Evolutionary conservation across 2,797 vertebrate genomes (phyloP).

Genomic region (Harpagifer antarcticus): DNA sequence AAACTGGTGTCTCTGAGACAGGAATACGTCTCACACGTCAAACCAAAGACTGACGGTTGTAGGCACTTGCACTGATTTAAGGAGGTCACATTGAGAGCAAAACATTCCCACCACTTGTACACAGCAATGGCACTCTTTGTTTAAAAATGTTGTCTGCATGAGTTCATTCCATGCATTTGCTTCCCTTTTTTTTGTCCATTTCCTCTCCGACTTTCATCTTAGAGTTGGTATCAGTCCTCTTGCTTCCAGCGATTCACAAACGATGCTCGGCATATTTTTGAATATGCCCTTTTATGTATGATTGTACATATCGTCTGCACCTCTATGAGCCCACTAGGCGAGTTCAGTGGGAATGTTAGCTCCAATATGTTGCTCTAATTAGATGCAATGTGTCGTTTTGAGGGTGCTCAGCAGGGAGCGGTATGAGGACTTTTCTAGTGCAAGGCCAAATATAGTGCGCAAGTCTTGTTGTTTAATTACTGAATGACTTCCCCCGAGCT

Average conservation of each 20-base stretch:
- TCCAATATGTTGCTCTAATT: slow-evolving; percentile 60
- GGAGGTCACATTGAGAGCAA: slow-evolving; percentile 30
- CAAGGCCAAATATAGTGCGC: slow-evolving; percentile 42
- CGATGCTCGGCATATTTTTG: slow-evolving; percentile 37
- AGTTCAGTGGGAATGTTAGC: slow-evolving; percentile 26
- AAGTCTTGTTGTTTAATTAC: slow-evolving; percentile 68
- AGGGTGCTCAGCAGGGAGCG: slow-evolving; percentile 46
- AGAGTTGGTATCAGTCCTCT: slow-evolving; percentile 20
- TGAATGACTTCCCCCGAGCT: slow-evolving; percentile 53
- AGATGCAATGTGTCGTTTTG: slow-evolving; percentile 49
- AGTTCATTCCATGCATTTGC: slow-evolving; percentile 1
- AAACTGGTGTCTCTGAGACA: background rate
- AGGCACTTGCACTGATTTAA: slow-evolving; percentile 20
- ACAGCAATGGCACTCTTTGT: slow-evolving; percentile 12
- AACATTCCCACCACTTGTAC: slow-evolving; percentile 24
- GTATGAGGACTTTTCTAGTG: slow-evolving; percentile 35
- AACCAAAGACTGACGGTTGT: slow-evolving; percentile 15
- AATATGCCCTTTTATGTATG: slow-evolving; percentile 47
- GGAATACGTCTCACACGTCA: background rate
- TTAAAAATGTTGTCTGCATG: slow-evolving; percentile 9
- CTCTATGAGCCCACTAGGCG: slow-evolving; percentile 38
- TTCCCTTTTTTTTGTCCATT: slow-evolving; percentile 32
- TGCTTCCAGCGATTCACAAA: slow-evolving; percentile 15
- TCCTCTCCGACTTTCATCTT: slow-evolving; percentile 53
- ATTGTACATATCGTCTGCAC: slow-evolving; percentile 29